Evolutionary conservation across 2,888 invertebrate species (phyloP), one percentile per base, ranked within the genome.

Genomic region (Caenorhabditis imperialis): DNA sequence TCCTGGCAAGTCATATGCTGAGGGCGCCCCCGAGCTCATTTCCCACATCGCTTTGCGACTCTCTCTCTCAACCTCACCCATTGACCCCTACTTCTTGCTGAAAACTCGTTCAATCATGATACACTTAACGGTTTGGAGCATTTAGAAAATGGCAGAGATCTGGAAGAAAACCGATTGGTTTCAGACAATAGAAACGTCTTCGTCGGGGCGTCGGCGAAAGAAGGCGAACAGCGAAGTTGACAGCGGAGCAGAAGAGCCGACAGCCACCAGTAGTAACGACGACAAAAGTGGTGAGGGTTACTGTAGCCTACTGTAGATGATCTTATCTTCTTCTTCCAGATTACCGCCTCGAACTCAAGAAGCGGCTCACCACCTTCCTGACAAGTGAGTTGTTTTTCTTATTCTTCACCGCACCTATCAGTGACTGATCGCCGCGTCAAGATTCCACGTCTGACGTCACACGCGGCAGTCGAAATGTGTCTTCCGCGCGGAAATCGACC

Each of bases 211-310:
- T 47, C 61, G 74, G 57, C 61, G 74, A 27, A 69, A 69, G 69
- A 74, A 74, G 74, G 57, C 67, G 51, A 67, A 61, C 33, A 75
- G 75, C 50, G 75, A 75, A 58, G 75, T 70, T 18, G 75, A 75
- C 35, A 70, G 70, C 30, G 75, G 70, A 33, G 75, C 63, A 10
- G 75, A 75, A 44, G 75, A 75, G 54, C 62, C 70, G 63, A 58
- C 71, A 16, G 54, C 50, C 33, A 72, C 69, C 12, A 72, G 74
- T 47, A 71, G 67, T 62, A 53, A 53, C 48, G 75, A 70, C 61
- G 78, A 75, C 25, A 71, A 73, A 38, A 73, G 73, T 48, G 75
- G 78, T 78, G 18, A 30, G 67, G 8, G 35, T 22, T 33, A 1
- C 2, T 35, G 8, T 18, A 25, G 1, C 16, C n/a, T 22, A 10